A percentile compares a stretch with the other conserved stretches of the same genome.
Conservation (phyloP, 1,140 invertebrate genomes). For the Trichogramma pretiosum region DNA sequence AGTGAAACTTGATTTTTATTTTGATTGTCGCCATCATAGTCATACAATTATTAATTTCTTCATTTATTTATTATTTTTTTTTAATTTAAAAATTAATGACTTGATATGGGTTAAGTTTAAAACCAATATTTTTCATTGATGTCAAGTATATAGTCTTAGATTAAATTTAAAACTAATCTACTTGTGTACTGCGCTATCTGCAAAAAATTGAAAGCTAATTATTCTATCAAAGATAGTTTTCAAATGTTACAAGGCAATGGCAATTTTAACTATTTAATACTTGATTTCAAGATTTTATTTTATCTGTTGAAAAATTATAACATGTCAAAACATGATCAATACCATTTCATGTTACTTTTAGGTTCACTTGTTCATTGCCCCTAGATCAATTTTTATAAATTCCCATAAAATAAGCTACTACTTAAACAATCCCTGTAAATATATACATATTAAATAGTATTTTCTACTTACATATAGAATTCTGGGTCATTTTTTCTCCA, state of each 20-base stretch:
- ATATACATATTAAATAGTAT: slow-evolving; percentile 28
- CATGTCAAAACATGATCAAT: too few species aligned
- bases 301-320: too few species aligned
- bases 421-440: slow-evolving; percentile 25
- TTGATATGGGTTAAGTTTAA: slow-evolving; percentile 3
- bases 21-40: slow-evolving; percentile 5
- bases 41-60: slow-evolving; percentile 7
- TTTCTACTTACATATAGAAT: slow-evolving; percentile 30
- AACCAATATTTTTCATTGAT: slow-evolving; percentile 1
- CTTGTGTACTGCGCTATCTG: too few species aligned
- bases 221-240: too few species aligned
- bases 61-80: slow-evolving; percentile 16
- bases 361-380: slow-evolving; percentile 3
- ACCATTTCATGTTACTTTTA: not conserved
- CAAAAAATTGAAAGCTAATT: too few species aligned
- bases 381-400: slow-evolving; percentile 7
- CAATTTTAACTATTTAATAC: too few species aligned
- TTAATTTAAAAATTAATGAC: too few species aligned
- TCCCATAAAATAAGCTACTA: slow-evolving; percentile 7
- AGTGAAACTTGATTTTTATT: slow-evolving; percentile 9
- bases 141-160: too few species aligned
- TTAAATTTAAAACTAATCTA: too few species aligned
- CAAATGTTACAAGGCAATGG: too few species aligned
- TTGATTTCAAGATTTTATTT: too few species aligned
- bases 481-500: not conserved